A percentile compares a stretch with the other conserved stretches of the same genome.
Conservation (phyloP, 2,113 vertebrate species). For the Syngnathoides biaculeatus region DNA sequence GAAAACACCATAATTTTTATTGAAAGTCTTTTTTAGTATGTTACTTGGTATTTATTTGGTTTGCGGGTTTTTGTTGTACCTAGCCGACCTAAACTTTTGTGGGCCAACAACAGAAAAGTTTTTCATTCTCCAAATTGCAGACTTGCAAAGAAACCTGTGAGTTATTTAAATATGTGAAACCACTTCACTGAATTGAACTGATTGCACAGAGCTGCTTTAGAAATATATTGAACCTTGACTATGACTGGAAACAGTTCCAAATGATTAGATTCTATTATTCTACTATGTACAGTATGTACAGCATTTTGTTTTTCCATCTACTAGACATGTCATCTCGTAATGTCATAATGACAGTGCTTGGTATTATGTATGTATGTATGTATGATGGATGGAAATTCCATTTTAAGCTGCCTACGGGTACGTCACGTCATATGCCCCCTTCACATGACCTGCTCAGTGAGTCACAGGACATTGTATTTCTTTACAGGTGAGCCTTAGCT, state of each 20-base stretch:
- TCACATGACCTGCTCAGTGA: conserved; percentile 35
- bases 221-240: background rate
- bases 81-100: background rate
- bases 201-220: background rate
- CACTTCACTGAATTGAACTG: background rate
- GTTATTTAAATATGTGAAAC: background rate
- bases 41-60: too few species aligned
- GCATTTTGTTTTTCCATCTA: background rate
- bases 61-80: background rate
- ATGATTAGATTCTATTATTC: background rate
- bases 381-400: background rate
- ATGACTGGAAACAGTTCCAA: background rate
- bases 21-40: too few species aligned
- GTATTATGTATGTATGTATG: background rate
- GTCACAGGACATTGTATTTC: conserved; percentile 9
- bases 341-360: background rate
- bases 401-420: conserved; percentile 13
- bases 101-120: background rate
- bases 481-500: conserved; percentile 7
- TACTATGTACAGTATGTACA: background rate
- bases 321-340: too few species aligned
- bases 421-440: conserved; percentile 18
- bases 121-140: background rate
- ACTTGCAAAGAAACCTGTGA: background rate
- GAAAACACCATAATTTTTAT: too few species aligned